Evolutionary conservation across 2,888 invertebrate species (phyloP), one percentile per base, ranked within the genome.

Genomic region (Sesia apiformis): DNA sequence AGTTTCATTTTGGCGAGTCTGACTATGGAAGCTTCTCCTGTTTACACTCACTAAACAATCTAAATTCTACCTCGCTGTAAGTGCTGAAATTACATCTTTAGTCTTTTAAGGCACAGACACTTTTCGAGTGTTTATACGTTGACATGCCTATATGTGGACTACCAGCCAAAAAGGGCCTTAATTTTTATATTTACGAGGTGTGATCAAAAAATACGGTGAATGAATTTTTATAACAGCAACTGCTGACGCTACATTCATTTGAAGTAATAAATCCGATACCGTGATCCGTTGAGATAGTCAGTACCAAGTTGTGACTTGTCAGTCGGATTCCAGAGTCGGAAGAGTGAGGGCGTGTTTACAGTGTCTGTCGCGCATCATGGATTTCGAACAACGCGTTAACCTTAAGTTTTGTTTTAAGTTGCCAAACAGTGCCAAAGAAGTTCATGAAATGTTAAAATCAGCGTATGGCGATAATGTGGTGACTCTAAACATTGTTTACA

Each of bases 301-400:
- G 39, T 51, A 1, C 8, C 40, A 51, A 51, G 52, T 51, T 51
- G 3, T 40, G n/a, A 51, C 40, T 4, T 51, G 51, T 51, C 51
- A 7, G 39, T 51, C 39, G 39, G 39, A 8, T 38, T 51, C 39
- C 39, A 51, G 51, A 51, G 51, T 38, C 5, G 40, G 40, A 51
- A 51, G 7, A 51, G 51, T 51, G 51, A 51, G 51, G 51, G 7
- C 40, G 39, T 51, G 51, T 51, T 51, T 51, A 51, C 23, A 1
- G 40, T 4, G 38, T 4, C 40, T 52, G 4, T 42, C 53, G 8
- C 41, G 41, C 52, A 40, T 52, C 41, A 40, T 52, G 52, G 38
- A 52, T 52, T 52, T 52, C 41, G 52, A 52, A 40, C 52, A 52
- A 52, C 23, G 52, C 52, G 42, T 40, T 52, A 52, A 52, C 40